These are phyloP conservation scores for Stegana nigrithorax DNA, from an alignment of 2,888 invertebrate species.

Conservation along the genomic window DNA sequence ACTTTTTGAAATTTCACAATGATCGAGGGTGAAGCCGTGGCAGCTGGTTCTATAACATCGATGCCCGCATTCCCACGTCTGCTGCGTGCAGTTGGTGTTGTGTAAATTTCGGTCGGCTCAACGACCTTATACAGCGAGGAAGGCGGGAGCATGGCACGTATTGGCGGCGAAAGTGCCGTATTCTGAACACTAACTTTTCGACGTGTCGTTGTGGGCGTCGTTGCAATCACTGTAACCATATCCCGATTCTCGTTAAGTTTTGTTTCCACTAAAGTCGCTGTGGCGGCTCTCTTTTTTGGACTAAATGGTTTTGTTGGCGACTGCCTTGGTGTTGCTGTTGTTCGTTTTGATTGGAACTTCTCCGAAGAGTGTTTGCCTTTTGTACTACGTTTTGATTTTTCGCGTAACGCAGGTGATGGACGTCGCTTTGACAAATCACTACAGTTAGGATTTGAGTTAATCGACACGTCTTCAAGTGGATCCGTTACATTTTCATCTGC, in stretches of 20 bases:
- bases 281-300: conserved; percentile 34
- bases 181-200: conserved; percentile 41
- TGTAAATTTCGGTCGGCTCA: conserved; percentile 47
- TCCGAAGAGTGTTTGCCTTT: conserved; percentile 64
- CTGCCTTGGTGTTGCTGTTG: conserved; percentile 18
- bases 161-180: conserved; percentile 58
- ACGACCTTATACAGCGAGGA: conserved; percentile 66
- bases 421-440: conserved; percentile 17
- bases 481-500: conserved; percentile 36
- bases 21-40: conserved; percentile 67
- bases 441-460: conserved; percentile 13
- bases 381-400: conserved; percentile 61
- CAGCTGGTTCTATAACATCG: conserved; percentile 25
- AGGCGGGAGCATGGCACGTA: conserved; percentile 64
- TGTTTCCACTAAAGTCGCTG: conserved; percentile 36
- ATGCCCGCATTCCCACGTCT: conserved; percentile 27
- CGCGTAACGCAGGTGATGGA: conserved; percentile 58
- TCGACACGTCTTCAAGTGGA: conserved; percentile 40
- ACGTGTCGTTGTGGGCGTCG: conserved; percentile 37
- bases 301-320: conserved; percentile 29
- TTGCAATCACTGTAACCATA: conserved; percentile 28
- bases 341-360: conserved; percentile 50
- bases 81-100: conserved; percentile 41
- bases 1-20: conserved; percentile 83
- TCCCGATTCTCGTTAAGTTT: conserved; percentile 41